Evolutionary conservation across 1,140 invertebrate species (phyloP).

Genomic region (Macrosteles quadrilineatus): DNA sequence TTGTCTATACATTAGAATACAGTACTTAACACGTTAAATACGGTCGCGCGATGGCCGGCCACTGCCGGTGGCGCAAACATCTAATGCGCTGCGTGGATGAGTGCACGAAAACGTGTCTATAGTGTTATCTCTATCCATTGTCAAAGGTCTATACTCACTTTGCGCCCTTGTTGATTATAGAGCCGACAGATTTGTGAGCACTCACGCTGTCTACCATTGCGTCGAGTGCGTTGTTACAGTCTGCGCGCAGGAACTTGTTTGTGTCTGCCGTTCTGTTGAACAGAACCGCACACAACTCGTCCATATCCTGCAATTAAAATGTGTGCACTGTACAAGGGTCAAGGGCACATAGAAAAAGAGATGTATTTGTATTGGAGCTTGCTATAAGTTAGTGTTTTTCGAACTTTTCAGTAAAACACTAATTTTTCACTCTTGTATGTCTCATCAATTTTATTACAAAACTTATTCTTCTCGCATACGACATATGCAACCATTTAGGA

Average conservation of each 20-base stretch:
- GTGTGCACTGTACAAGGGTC: slow-evolving; percentile 27
- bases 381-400: not conserved
- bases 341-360: not conserved
- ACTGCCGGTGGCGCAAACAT: no score
- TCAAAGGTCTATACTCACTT: no score
- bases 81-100: no score
- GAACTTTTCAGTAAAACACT: not conserved
- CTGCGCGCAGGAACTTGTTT: slow-evolving; percentile 86
- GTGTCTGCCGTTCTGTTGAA: slow-evolving; percentile 89
- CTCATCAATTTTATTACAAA: no score
- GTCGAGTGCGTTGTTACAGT: slow-evolving; percentile 80
- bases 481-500: no score
- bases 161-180: slow-evolving; percentile 62
- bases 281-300: slow-evolving; percentile 77
- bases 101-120: no score
- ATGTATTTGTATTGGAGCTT: not conserved
- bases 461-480: no score
- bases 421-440: no score
- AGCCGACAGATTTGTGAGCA: slow-evolving; percentile 58
- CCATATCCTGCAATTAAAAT: slow-evolving; percentile 67
- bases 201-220: slow-evolving; percentile 72
- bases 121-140: no score
- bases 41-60: no score
- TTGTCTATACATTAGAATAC: no score
- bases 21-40: no score